Evolutionary conservation across 2,113 vertebrate species (phyloP).

Genomic region (Mesitornis unicolor): DNA sequence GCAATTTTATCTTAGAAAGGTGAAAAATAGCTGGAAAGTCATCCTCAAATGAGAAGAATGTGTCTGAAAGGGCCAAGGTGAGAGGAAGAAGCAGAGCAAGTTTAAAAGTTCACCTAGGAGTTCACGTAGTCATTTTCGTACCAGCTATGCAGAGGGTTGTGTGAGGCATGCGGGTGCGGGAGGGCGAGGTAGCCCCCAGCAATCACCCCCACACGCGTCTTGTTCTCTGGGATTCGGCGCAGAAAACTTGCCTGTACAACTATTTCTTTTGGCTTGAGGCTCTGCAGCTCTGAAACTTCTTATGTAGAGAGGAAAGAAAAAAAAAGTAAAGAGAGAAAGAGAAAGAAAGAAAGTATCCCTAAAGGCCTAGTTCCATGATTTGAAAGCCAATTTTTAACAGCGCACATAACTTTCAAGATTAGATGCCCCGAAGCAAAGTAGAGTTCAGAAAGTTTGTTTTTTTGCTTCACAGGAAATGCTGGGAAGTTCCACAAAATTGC

Average conservation of each 20-base stretch:
- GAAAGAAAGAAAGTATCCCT: conserved; percentile 19
- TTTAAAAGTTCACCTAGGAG: conserved; percentile 12
- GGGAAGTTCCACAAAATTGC: conserved; percentile 23
- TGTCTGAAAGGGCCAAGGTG: neutral
- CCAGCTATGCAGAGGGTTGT: neutral
- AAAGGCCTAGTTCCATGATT: conserved; percentile 43
- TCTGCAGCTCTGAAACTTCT: conserved; percentile 23
- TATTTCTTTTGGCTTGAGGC: conserved; percentile 51
- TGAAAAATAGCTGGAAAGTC: neutral
- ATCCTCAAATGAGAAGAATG: rapidly evolving
- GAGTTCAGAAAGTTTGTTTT: conserved; percentile 44
- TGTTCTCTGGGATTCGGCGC: neutral
- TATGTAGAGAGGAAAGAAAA: neutral
- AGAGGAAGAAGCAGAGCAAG: neutral
- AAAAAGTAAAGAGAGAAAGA: no score
- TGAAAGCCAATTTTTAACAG: conserved; percentile 67
- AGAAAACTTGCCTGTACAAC: conserved; percentile 43
- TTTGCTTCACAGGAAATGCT: conserved; percentile 38
- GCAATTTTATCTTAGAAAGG: neutral
- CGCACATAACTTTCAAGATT: conserved; percentile 58
- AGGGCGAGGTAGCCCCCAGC: neutral
- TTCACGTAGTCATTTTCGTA: conserved; percentile 4
- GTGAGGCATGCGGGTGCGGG: neutral
- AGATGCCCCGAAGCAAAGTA: conserved; percentile 19
- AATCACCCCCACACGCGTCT: neutral